A percentile compares a stretch with the other conserved stretches of the same genome.
These are phyloP conservation scores for Coryphaenoides rupestris DNA, from an alignment of 2,113 vertebrate genomes.

Conservation along the genomic window DNA sequence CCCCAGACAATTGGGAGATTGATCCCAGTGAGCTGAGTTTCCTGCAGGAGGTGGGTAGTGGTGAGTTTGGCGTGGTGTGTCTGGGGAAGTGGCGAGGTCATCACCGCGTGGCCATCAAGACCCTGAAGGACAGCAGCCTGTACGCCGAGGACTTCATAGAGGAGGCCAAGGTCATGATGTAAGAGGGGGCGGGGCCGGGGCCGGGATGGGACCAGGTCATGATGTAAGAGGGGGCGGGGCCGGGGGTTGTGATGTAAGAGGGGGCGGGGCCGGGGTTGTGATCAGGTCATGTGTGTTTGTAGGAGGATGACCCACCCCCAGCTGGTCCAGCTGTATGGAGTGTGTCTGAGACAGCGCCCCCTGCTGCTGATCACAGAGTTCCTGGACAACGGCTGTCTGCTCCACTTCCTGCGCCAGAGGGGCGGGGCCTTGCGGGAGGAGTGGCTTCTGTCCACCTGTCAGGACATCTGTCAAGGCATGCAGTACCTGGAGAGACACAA, in stretches of 20 bases:
- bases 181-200: conserved; percentile 30
- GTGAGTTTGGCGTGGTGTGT: conserved; percentile 86
- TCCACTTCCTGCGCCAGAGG: conserved; percentile 72
- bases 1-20: conserved; percentile 72
- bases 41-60: conserved; percentile 90
- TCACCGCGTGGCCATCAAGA: conserved; percentile 93
- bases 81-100: conserved; percentile 90
- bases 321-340: conserved; percentile 85
- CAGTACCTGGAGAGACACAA: conserved; percentile 77
- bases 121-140: conserved; percentile 91
- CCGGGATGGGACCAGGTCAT: neutral
- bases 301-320: conserved; percentile 83
- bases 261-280: neutral
- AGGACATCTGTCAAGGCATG: conserved; percentile 84
- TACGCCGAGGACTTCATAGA: conserved; percentile 81
- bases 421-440: conserved; percentile 40
- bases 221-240: neutral
- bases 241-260: neutral
- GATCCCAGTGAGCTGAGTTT: conserved; percentile 89
- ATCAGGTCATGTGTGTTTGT: conserved; percentile 6
- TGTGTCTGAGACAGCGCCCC: conserved; percentile 75
- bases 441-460: conserved; percentile 71
- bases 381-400: conserved; percentile 84
- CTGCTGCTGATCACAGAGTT: conserved; percentile 84
- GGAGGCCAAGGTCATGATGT: conserved; percentile 82